Base-by-base conservation (phyloP, 1,140 invertebrate genomes). In the Leptopilina clavipes region DNA sequence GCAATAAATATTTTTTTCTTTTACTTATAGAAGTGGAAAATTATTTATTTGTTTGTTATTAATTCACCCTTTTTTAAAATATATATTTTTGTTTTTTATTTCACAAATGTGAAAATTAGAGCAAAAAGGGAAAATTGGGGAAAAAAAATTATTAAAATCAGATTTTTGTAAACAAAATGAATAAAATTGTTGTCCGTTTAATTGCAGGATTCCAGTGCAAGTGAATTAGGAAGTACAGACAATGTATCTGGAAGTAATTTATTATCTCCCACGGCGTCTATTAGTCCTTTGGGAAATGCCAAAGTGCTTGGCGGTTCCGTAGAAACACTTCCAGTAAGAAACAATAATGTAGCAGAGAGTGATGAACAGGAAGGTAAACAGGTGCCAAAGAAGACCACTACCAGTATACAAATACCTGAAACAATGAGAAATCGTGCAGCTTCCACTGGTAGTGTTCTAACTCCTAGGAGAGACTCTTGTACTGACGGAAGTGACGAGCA, bases 401-500 rank as follows among this genome's bases (percentile, higher is more conserved):
- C 52, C 65, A 85, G 71, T 54, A 82, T 88, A 72, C 85, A 81
- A 40, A 71, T 82, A n/a, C 86, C 89, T 6, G 90, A 92, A 14
- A 56, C 72, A 31, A 91, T 91, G 89, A 85, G 91, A 73, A 89
- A 85, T 76, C 79, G 91, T 6, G 91, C 91, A 0, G 88, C 90
- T 10, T 92, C 91, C 6, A 91, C 88, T 0, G 91, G 91, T 11
- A 91, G 89, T 72, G 89, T 89, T 1, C 76, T 89, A 54, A 84
- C 78, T 9, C 11, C 84, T 9, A 85, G 90, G n/a, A 85, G 89
- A 25, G 88, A 88, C 79, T 90, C 89, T 0, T 22, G 80, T 3
- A 31, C 71, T 0, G 89, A 83, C 76, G 82, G 79, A 37, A 83
- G 79, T 17, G 92, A 93, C 10, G 95, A 96, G 73, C 94, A 95